phyloP scores from a whole-genome alignment of 2,113 vertebrate genomes.

The Melanostigma gelatinosum region DNA sequence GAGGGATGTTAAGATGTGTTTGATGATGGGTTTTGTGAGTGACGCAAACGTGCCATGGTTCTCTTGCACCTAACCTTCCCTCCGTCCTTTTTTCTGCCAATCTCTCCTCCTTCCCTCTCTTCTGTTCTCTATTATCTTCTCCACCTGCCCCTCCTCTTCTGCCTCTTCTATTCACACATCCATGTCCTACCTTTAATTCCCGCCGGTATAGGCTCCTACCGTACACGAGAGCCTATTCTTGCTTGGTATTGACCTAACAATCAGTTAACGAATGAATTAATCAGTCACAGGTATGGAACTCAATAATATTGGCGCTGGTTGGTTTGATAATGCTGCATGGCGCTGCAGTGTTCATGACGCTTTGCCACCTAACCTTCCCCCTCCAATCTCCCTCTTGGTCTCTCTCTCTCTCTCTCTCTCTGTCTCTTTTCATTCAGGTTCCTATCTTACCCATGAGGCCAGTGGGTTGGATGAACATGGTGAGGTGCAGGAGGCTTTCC shows the following conservation, averaged over 20 bases:
- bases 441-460: constrained; percentile 94
- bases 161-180: constrained; percentile 45
- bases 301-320: constrained; percentile 58
- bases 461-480: constrained; percentile 94
- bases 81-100: constrained; percentile 47
- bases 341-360: constrained; percentile 65
- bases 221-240: constrained; percentile 79
- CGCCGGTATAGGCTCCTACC: constrained; percentile 74
- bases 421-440: constrained; percentile 79
- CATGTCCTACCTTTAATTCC: constrained; percentile 55
- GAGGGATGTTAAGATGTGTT: constrained; percentile 40
- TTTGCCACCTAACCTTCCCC: constrained; percentile 76
- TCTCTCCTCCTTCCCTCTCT: constrained; percentile 57
- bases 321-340: constrained; percentile 69
- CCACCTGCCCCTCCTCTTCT: constrained; percentile 13
- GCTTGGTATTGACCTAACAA: constrained; percentile 81
- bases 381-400: constrained; percentile 42
- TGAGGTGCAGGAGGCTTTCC: constrained; percentile 93
- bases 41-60: constrained; percentile 64
- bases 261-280: constrained; percentile 80
- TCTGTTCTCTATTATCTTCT: constrained; percentile 42
- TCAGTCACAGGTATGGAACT: constrained; percentile 71
- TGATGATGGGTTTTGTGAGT: constrained; percentile 63
- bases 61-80: constrained; percentile 65
- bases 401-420: constrained; percentile 26